These are phyloP conservation scores for Aromia moschata DNA, from an alignment of 2,888 invertebrate genomes.

Conservation along the genomic window DNA sequence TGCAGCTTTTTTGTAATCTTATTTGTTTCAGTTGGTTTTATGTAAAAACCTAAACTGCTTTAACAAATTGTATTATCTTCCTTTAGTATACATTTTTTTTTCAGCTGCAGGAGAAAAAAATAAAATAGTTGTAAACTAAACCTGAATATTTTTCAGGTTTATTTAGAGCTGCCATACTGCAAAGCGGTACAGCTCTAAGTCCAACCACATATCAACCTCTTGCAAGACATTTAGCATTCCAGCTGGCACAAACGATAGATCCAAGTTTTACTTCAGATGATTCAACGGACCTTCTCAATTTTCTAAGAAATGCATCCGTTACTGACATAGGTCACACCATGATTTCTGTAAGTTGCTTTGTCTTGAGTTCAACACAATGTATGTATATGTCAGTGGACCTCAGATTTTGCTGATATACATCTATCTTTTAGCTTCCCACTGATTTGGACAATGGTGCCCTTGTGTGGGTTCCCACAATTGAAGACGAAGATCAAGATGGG, in stretches of 20 bases:
- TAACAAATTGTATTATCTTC: not conserved
- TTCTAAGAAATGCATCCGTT: conserved; percentile 1
- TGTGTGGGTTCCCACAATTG: conserved; percentile 18
- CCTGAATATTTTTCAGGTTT: conserved; percentile 21
- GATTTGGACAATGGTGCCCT: not conserved
- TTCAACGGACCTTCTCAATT: conserved; percentile 16
- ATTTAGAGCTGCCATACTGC: conserved; percentile 31
- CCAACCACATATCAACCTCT: conserved; percentile 17
- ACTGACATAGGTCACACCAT: not conserved
- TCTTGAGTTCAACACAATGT: not conserved
- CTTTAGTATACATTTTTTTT: no score
- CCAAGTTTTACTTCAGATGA: conserved; percentile 8
- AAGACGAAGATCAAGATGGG: conserved; percentile 12
- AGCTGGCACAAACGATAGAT: conserved; percentile 18
- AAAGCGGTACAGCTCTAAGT: conserved; percentile 31
- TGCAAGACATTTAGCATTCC: conserved; percentile 29
- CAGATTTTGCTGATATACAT: not conserved
- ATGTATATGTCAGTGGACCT: not conserved
- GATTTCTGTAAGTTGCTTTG: no score
- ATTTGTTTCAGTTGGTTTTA: not conserved
- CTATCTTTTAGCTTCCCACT: not conserved
- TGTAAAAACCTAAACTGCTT: not conserved
- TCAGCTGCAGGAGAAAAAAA: no score
- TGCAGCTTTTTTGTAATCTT: not conserved
- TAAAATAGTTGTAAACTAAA: not conserved